A percentile compares a stretch with the other conserved stretches of the same genome.
These are phyloP conservation scores for Chelmon rostratus DNA, from an alignment of 2,797 vertebrate species.

Conservation along the genomic window DNA sequence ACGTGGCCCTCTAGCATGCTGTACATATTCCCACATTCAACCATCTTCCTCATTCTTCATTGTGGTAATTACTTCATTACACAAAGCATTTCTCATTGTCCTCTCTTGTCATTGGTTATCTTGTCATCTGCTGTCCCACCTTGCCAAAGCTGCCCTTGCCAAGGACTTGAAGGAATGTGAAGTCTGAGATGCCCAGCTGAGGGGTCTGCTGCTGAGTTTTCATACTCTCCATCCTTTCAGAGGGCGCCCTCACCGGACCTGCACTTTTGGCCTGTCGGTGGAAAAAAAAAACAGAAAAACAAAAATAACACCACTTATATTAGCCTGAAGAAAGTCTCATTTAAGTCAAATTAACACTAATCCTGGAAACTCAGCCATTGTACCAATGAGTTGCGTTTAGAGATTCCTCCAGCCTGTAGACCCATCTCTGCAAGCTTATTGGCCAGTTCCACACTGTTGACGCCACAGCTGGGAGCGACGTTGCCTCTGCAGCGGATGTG, in stretches of 20 bases:
- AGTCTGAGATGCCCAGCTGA: constrained; percentile 89
- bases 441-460: constrained; percentile 94
- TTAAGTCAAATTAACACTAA: not conserved
- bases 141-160: constrained; percentile 99
- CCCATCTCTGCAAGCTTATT: constrained; percentile 96
- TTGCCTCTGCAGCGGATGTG: constrained; percentile 97
- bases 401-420: constrained; percentile 91
- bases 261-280: constrained; percentile 37
- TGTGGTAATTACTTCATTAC: not conserved
- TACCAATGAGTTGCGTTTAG: constrained; percentile 83
- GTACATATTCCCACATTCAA: not conserved
- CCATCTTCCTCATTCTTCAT: not conserved
- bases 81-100: constrained; percentile 1
- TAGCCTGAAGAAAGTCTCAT: not conserved
- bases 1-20: not conserved
- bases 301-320: not conserved
- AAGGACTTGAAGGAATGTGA: constrained; percentile 94
- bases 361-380: not conserved
- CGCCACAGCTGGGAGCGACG: constrained; percentile 95
- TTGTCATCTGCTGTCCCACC: constrained; percentile 80
- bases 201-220: constrained; percentile 44
- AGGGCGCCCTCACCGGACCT: not conserved
- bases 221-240: constrained; percentile 52
- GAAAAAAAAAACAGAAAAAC: not conserved
- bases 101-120: not conserved